Evolutionary conservation across 2,888 invertebrate genomes (phyloP), one percentile per base, ranked within the genome.

Genomic region (Zhuqinia jingwanae): DNA sequence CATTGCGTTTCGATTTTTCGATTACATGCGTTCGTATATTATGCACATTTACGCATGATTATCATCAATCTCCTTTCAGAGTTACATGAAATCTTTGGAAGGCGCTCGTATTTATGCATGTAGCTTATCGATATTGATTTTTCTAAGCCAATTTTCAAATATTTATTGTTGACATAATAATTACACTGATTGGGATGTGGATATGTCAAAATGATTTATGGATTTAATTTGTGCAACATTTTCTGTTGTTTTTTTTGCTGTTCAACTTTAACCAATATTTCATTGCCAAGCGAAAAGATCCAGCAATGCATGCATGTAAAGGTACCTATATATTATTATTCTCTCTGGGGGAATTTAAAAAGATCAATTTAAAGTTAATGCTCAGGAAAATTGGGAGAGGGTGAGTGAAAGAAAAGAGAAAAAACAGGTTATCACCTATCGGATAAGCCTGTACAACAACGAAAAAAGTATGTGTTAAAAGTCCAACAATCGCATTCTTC

Each of bases 91-190:
- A n/a, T n/a, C n/a, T n/a, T n/a, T n/a, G n/a, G n/a, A n/a, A n/a
- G n/a, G n/a, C n/a, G n/a, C n/a, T 50, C 5, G 2, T 15, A 50
- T n/a, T 2, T 15, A 13, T 15, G 50, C 13, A n/a, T 50, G 5
- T 10, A 13, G 36, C 3, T 8, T 8, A 13, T 50, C 2, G 50
- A 10, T 15, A 50, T 2, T 50, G 15, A 50, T 50, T 50, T n/a
- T 13, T 13, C n/a, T n/a, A 15, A n/a, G 8, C 13, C 50, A 3
- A 13, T 50, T n/a, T 50, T 50, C 50, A 50, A 50, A 8, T 15
- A 15, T 76, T 76, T 58, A 76, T 76, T 22, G 63, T 63, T 63
- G 63, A 78, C 63, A 78, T 45, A 30, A 78, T 78, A 63, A 78
- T 63, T 20, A 10, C n/a, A 15, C n/a, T 13, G 11, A 13, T n/a